phyloP scores from a whole-genome alignment of 2,113 vertebrate species.

The Origma solitaria region DNA sequence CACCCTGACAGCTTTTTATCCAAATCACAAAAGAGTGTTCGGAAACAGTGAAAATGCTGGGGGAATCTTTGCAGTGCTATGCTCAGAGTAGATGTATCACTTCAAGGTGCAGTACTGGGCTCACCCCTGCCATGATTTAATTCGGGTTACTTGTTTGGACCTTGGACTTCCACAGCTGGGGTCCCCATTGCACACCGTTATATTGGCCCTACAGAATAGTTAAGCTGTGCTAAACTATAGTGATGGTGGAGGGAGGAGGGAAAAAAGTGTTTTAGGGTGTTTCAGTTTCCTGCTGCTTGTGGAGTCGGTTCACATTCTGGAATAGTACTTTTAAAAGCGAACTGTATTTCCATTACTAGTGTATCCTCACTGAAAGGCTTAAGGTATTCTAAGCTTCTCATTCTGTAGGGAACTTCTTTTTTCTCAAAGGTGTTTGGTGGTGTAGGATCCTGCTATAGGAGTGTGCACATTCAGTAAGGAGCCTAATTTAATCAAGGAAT shows the following conservation, averaged over 20 bases:
- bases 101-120: neutral
- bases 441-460: neutral
- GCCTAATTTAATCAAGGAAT: neutral
- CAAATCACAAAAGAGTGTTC: neutral
- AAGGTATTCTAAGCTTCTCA: neutral
- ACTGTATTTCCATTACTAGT: neutral
- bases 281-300: neutral
- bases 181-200: fast-evolving
- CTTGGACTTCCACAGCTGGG: neutral
- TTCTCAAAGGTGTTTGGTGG: neutral
- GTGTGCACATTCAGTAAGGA: neutral
- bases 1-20: neutral
- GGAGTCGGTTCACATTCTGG: neutral
- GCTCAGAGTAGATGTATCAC: neutral
- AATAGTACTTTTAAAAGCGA: neutral
- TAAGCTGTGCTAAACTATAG: neutral
- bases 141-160: neutral
- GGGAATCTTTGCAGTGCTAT: neutral
- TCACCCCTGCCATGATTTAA: neutral
- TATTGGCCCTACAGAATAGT: neutral
- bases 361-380: neutral
- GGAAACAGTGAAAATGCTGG: neutral
- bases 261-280: neutral
- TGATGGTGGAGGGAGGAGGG: neutral
- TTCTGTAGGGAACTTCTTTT: neutral